Base-by-base conservation (phyloP, 2,113 vertebrate species). In the Ceyx melanurus region DNA sequence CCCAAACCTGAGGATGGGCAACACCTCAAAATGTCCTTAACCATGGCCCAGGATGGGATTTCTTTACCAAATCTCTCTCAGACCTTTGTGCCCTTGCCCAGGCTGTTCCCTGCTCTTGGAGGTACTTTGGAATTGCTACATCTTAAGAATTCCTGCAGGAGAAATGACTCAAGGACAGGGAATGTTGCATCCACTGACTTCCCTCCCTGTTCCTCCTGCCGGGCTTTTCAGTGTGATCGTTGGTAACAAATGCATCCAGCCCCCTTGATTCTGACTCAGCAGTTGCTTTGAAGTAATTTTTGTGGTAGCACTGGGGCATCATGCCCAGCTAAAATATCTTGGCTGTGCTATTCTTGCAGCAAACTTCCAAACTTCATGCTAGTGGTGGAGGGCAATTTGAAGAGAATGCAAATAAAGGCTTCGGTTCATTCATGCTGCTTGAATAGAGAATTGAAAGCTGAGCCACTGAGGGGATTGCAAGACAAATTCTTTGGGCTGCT, bases 381-480 rank as follows among this genome's bases (percentile, higher is more conserved):
- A 92, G 94, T 1, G 87, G 95, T 94, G 82, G 91, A 97, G 95
- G 91, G 92, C 96, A 96, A 97, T 96, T 97, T 95, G 92, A 95
- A 95, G 95, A 96, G 95, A 97, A 97, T 95, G 97, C 95, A 97
- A 96, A 97, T 95, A 97, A 95, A 96, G 91, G 78, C 83, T 97
- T 96, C 11, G 0, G 58, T 96, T 97, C 95, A 97, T 96, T 97
- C 95, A 97, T 93, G 89, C 90, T 94, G 73, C 93, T 74, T 96
- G 94, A 91, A 92, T 67, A 95, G 58, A 86, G 94, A 93, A 88
- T 70, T 85, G 94, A 92, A 97, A 96, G 68, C 95, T 94, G 89
- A 96, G 90, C 75, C 65, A 0, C 77, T 80, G 75, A 97, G 75
- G 70, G 75, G 92, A 93, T 89, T 95, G 87, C 83, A 79, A 96